Conservation (phyloP, 2,113 vertebrate species). For the Colistium nudipinnis region DNA sequence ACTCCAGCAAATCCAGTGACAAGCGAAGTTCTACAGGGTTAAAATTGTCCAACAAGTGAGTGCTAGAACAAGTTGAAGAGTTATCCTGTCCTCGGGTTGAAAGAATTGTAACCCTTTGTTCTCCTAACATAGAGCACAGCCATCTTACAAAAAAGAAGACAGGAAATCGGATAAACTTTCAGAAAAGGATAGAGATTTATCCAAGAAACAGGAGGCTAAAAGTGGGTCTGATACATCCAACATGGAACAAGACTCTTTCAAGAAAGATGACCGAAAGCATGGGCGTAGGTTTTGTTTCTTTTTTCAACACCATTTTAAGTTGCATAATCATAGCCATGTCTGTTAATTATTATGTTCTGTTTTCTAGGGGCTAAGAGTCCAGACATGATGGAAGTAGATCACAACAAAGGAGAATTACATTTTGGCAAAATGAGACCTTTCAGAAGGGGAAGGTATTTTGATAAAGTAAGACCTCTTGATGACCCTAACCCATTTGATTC, state of each 20-base stretch:
- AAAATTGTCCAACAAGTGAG: constrained; percentile 84
- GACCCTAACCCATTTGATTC: neutral
- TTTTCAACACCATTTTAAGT: neutral
- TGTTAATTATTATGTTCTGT: neutral
- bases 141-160: constrained; percentile 92
- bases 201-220: constrained; percentile 89
- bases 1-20: constrained; percentile 85
- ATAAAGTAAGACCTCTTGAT: constrained; percentile 84
- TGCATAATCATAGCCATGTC: neutral
- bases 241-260: constrained; percentile 81
- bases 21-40: constrained; percentile 85
- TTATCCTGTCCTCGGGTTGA: neutral
- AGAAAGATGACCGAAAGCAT: constrained; percentile 94
- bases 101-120: neutral
- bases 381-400: constrained; percentile 84
- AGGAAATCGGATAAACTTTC: constrained; percentile 92
- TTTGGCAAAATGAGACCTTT: constrained; percentile 84
- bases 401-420: constrained; percentile 85
- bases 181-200: constrained; percentile 90
- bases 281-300: constrained; percentile 82
- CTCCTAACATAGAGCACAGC: constrained; percentile 77
- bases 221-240: constrained; percentile 81
- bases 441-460: constrained; percentile 88
- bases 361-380: constrained; percentile 88
- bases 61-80: neutral